Conservation (phyloP, 2,888 invertebrate species). For the Lasioglossum zephyrum region DNA sequence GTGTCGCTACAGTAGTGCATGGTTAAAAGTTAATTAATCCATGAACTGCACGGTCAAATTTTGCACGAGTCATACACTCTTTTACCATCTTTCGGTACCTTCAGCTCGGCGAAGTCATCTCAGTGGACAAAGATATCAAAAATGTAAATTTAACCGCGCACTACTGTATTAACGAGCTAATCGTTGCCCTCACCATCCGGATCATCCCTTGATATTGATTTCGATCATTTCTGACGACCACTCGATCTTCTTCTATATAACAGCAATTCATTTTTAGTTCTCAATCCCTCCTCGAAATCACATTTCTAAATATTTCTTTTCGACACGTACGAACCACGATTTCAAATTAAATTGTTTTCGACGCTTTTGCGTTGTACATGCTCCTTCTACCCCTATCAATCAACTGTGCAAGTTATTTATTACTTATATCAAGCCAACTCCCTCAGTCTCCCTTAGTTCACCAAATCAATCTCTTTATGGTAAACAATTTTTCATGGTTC, state of each 20-base stretch:
- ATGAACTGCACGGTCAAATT: background rate
- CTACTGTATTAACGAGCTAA: background rate
- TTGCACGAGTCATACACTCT: background rate
- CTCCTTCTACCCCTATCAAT: background rate
- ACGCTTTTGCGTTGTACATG: background rate
- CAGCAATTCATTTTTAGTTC: background rate
- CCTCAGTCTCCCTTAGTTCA: background rate
- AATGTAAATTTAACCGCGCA: background rate
- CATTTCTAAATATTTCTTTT: background rate
- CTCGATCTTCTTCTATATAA: background rate
- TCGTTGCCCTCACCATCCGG: background rate
- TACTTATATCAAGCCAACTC: background rate
- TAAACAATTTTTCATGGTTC: background rate
- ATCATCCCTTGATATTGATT: background rate
- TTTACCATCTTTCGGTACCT: background rate
- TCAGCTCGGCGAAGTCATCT: slow-evolving; percentile 5
- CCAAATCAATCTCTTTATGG: background rate
- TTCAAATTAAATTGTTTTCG: background rate
- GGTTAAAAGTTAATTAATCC: background rate
- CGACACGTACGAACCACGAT: background rate
- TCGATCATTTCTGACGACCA: background rate
- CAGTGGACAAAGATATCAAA: background rate
- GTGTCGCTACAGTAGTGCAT: background rate
- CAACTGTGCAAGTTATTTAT: background rate
- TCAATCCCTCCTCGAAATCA: background rate